Base-by-base conservation (phyloP, 2,113 vertebrate genomes). In the Chitala chitala region DNA sequence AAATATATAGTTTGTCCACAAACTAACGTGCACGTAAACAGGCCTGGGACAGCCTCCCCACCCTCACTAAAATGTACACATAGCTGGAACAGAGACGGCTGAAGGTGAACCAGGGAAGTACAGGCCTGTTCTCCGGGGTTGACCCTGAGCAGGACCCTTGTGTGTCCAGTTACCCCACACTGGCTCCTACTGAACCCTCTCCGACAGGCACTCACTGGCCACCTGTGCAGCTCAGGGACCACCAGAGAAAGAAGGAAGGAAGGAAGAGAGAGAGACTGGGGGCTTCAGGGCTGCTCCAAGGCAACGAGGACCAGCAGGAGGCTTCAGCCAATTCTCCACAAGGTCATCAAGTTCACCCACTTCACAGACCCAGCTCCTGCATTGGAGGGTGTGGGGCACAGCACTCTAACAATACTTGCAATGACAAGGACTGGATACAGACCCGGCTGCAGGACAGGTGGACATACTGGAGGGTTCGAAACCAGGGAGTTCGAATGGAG, bases 181-280 rank as follows among this genome's bases (percentile, higher is more conserved):
- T 79, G 83, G 86, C 73, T 80, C 86, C 88, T 86, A 92, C 93
- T 91, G 89, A 94, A 90, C 92, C 88, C 89, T 89, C 91, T 85
- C 86, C 84, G 92, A 90, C 89, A 89, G 90, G 84, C 82, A 83
- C 88, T 91, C 88, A 89, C 87, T 88, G 88, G 88, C 90, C 86
- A 88, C 87, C 86, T 90, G 84, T 87, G 86, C 90, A 90, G 87
- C 87, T 87, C 82, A 85, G 86, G 86, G 93, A 94, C 90, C 91
- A 93, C 93, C 93, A 92, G 90, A 85, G 87, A 76, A 89, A 81
- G 81, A 79, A 90, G 89, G 90, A 91, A 90, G 87, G 87, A 90
- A 92, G 89, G 87, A 89, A 91, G 90, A 89, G 84, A 86, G 89
- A 85, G 90, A 92, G 91, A 90, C 90, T 90, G 93, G 88, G 82